Base-by-base conservation (phyloP, 1,140 invertebrate genomes). In the Drosophila azteca region DNA sequence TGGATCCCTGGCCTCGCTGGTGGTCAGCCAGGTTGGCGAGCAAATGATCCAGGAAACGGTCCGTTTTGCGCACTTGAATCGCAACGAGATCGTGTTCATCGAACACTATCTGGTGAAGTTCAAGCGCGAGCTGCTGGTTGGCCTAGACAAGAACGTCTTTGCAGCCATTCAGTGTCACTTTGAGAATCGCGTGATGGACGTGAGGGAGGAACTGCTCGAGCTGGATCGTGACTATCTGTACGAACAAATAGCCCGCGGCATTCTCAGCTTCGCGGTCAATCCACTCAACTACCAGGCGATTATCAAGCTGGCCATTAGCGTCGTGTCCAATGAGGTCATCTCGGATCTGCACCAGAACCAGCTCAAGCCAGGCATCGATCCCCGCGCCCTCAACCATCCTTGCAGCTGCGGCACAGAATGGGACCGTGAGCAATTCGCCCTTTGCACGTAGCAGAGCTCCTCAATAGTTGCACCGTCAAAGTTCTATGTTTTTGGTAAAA, bases 21-120 rank as follows among this genome's bases (percentile, higher is more conserved):
- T 89, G 4, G 69, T 90, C 22, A 76, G 67, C 48, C 75, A 88
- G 26, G 64, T 88, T 6, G 77, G 77, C 0, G 88, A 90, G 15
- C 75, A 79, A 13, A 61, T 66, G 20, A 62, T 79, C 17, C 70
- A 78, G 55, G 72, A 82, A 20, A 78, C 79, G 44, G 58, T 71
- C 9, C 62, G 71, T 1, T 48, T 84, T 60, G 74, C 79, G 17
- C 74, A 91, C 31, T 24, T 90, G 41, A 68, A 67, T 20, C 85
- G 88, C 26, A 77, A 77, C 43, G 77, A 90, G 44, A 59, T 90
- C 17, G 75, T 91, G 4, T 91, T 89, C 39, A 88, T 91, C 6
- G 90, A 91, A 43, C 89, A 91, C 50, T 80, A 88, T 52, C 46
- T 89, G 52, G 84, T 91, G 13, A 91, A 90, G 66, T 91, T 91